Evolutionary conservation across 2,113 vertebrate genomes (phyloP).

Genomic region (Marmota monax): DNA sequence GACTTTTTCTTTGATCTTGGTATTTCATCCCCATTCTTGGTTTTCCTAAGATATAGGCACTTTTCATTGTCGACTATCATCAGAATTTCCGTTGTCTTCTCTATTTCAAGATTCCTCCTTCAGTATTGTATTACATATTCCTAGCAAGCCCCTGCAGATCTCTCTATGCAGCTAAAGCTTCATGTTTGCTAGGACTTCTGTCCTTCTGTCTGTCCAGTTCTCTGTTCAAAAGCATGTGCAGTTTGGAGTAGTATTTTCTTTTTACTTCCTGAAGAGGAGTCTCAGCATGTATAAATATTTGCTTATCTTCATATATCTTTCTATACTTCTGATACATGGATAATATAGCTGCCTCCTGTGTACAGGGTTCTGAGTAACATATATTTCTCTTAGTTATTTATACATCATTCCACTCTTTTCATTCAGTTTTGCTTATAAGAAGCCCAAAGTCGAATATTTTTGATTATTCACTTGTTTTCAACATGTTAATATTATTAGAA

Average conservation of each 20-base stretch:
- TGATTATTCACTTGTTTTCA: background rate
- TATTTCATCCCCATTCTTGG: background rate
- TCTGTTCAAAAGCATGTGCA: background rate
- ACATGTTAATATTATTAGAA: background rate
- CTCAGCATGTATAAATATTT: background rate
- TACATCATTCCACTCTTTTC: background rate
- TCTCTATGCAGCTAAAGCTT: background rate
- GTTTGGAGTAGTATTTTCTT: background rate
- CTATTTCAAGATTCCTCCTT: background rate
- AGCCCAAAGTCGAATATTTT: background rate
- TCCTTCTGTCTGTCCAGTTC: background rate
- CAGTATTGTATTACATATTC: background rate
- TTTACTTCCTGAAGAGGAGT: background rate
- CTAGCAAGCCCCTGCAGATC: background rate
- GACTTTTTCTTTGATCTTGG: background rate
- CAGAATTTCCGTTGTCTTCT: background rate
- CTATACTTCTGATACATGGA: background rate
- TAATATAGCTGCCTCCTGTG: background rate
- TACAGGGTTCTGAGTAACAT: too few species aligned
- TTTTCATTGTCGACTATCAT: background rate
- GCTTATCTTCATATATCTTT: background rate
- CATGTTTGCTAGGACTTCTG: too few species aligned
- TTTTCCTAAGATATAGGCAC: background rate
- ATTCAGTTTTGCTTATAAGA: background rate
- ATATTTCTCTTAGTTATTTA: background rate